Percentiles rank a stretch among this genome's conserved stretches.
These are phyloP conservation scores for Thamnaconus septentrionalis DNA, from an alignment of 2,113 vertebrate genomes.

Conservation along the genomic window DNA sequence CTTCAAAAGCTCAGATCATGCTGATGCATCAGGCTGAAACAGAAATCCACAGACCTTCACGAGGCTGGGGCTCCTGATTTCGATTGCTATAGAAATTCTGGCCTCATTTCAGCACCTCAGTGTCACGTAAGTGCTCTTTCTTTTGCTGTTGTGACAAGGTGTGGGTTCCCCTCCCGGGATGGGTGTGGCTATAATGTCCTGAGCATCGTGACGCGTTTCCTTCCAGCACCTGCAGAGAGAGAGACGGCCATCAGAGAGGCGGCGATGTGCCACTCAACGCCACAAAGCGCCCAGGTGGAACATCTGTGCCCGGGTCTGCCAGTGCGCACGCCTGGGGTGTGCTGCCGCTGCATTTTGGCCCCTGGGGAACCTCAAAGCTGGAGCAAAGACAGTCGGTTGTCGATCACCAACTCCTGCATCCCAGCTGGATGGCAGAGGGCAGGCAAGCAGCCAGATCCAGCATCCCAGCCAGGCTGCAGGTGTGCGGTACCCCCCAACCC, in stretches of 20 bases:
- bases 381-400: constrained; percentile 47
- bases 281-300: constrained; percentile 49
- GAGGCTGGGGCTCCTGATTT: not conserved
- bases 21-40: too few relatives aligned
- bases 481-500: constrained; percentile 29
- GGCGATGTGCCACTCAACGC: constrained; percentile 30
- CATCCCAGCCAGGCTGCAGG: constrained; percentile 63
- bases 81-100: constrained; percentile 1
- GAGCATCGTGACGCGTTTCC: constrained; percentile 30
- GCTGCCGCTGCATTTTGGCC: constrained; percentile 52
- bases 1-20: not conserved
- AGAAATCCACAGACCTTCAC: not conserved
- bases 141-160: constrained; percentile 30
- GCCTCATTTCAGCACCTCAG: constrained; percentile 15
- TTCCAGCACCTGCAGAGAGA: constrained; percentile 48
- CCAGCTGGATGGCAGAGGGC: constrained; percentile 48
- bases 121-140: constrained; percentile 28
- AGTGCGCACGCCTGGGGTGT: constrained; percentile 42
- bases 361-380: constrained; percentile 45
- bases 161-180: constrained; percentile 2
- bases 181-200: constrained; percentile 40
- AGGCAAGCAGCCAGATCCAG: constrained; percentile 58
- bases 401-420: constrained; percentile 19
- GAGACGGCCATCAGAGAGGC: constrained; percentile 46
- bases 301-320: constrained; percentile 66